These are phyloP conservation scores for Thumatha senex DNA, from an alignment of 2,888 invertebrate species.

Conservation along the genomic window DNA sequence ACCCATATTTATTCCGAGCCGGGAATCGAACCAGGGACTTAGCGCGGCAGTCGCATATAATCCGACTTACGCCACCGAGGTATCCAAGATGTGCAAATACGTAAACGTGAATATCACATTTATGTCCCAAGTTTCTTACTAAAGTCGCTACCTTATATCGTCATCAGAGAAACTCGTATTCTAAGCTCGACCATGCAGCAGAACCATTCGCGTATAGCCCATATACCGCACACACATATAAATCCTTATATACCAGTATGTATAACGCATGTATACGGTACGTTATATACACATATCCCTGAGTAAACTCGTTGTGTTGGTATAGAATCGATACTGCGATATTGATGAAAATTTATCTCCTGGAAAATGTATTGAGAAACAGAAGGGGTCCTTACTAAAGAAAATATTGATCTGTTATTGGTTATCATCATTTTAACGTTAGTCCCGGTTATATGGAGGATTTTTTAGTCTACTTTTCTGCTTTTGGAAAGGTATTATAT, in stretches of 20 bases:
- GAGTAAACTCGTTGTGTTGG: slow-evolving; percentile 5
- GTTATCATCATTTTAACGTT: no score
- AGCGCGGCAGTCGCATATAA: no score
- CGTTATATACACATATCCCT: slow-evolving; percentile 15
- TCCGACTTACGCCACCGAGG: no score
- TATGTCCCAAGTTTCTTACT: slow-evolving; percentile 12
- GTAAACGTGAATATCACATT: not conserved
- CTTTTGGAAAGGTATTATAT: no score
- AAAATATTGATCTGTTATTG: not conserved
- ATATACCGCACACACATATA: slow-evolving; percentile 39
- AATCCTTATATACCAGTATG: slow-evolving; percentile 32
- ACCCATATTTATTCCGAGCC: no score
- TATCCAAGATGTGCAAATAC: no score
- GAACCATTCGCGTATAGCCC: slow-evolving; percentile 57
- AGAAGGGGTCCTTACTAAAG: not conserved
- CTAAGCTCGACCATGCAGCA: slow-evolving; percentile 66
- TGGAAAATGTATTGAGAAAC: slow-evolving; percentile 3
- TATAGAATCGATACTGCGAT: slow-evolving; percentile 10
- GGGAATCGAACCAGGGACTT: no score
- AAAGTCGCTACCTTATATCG: slow-evolving; percentile 44
- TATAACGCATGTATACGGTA: slow-evolving; percentile 14
- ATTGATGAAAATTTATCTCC: slow-evolving; percentile 26
- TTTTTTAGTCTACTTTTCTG: no score
- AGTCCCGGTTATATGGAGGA: no score
- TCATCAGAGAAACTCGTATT: slow-evolving; percentile 69